phyloP scores from a whole-genome alignment of 2,113 vertebrate species.

The Bos taurus region ARS-UCD2.0 NC_037331.1:80062001-80062500 shows the following conservation, averaged over 20 bases:
- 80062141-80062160: slow-evolving; percentile 22
- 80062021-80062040: slow-evolving; percentile 59
- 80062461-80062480: background rate
- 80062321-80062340: background rate
- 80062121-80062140: slow-evolving; percentile 43
- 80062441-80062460: background rate
- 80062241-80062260: background rate
- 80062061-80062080: slow-evolving; percentile 66
- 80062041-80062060: slow-evolving; percentile 56
- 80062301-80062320: background rate
- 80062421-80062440: background rate
- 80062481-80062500: background rate
- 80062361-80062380: background rate
- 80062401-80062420: background rate
- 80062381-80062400: background rate
- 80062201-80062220: background rate
- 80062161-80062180: background rate
- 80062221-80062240: background rate
- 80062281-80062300: background rate
- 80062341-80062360: background rate
- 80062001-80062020: slow-evolving; percentile 66
- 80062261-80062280: background rate
- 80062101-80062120: slow-evolving; percentile 31
- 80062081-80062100: slow-evolving; percentile 54
- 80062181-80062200: background rate